A percentile compares a stretch with the other conserved stretches of the same genome.
These are phyloP conservation scores for Scomberomorus guttatus DNA, from an alignment of 2,797 vertebrate genomes.

Conservation along the genomic window DNA sequence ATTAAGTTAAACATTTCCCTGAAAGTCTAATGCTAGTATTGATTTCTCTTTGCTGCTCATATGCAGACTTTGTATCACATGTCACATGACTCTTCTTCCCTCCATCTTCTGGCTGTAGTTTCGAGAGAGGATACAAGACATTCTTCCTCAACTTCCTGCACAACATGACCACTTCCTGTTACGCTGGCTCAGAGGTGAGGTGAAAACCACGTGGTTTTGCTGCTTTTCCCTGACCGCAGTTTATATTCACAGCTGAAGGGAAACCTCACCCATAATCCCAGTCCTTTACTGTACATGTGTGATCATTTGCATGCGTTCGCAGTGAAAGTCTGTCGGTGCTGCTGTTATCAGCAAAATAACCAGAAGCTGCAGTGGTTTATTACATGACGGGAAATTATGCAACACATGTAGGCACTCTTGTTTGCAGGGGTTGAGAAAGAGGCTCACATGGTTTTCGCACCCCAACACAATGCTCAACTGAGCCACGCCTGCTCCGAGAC, in stretches of 20 bases:
- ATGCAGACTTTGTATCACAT: neutral
- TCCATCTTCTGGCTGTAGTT: conserved; percentile 82
- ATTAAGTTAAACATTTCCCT: neutral
- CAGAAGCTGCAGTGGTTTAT: conserved; percentile 41
- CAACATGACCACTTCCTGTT: conserved; percentile 94
- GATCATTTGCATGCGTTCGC: neutral
- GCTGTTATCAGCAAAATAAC: neutral
- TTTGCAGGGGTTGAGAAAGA: conserved; percentile 29
- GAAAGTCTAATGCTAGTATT: neutral
- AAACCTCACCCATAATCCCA: neutral
- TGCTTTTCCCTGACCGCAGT: neutral
- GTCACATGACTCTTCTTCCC: neutral
- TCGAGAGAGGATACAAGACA: conserved; percentile 89
- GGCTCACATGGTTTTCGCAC: neutral
- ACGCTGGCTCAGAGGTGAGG: conserved; percentile 95
- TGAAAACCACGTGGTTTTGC: neutral
- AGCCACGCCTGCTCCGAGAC: neutral
- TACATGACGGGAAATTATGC: conserved; percentile 8
- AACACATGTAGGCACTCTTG: neutral
- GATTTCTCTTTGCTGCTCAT: neutral
- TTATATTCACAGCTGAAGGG: neutral
- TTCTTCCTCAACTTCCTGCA: conserved; percentile 88
- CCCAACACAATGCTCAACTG: neutral
- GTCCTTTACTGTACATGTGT: neutral
- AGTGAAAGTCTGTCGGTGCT: neutral